Percentiles rank a stretch among this genome's conserved stretches.
These are phyloP conservation scores for Coregonus sp. DNA, from an alignment of 2,797 vertebrate species.

Conservation along the genomic window DNA sequence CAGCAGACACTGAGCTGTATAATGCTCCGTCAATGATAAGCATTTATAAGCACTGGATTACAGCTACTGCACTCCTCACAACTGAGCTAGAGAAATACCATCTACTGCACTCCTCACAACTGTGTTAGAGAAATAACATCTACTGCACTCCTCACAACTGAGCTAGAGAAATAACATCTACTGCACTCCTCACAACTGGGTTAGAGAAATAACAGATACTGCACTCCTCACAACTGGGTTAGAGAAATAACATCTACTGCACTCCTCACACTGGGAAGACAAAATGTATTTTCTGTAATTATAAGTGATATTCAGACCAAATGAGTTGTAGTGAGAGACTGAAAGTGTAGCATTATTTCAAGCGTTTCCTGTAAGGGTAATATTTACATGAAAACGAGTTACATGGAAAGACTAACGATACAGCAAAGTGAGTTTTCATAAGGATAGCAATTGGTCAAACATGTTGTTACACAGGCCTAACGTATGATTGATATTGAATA, in stretches of 20 bases:
- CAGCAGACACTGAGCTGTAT: slow-evolving; percentile 38
- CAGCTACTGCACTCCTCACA: slow-evolving; percentile 21
- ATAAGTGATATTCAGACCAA: background rate
- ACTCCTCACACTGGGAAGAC: background rate
- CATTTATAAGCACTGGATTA: slow-evolving; percentile 42
- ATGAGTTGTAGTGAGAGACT: background rate
- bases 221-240: slow-evolving; percentile 30
- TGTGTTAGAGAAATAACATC: too few species aligned
- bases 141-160: slow-evolving; percentile 19
- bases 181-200: slow-evolving; percentile 30
- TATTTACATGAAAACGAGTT: too few species aligned
- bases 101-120: background rate
- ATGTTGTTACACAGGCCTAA: too few species aligned
- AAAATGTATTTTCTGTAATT: background rate
- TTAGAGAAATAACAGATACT: slow-evolving; percentile 30
- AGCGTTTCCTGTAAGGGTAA: background rate
- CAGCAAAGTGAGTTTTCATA: too few species aligned
- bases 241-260: slow-evolving; percentile 25
- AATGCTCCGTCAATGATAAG: slow-evolving; percentile 40
- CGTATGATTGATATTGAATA: too few species aligned
- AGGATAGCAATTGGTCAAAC: too few species aligned
- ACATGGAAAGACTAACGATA: too few species aligned
- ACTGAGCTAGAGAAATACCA: slow-evolving; percentile 36
- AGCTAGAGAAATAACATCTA: slow-evolving; percentile 30
- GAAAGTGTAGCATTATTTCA: background rate